phyloP scores from a whole-genome alignment of 2,113 vertebrate species.

The Rhipidura dahli region DNA sequence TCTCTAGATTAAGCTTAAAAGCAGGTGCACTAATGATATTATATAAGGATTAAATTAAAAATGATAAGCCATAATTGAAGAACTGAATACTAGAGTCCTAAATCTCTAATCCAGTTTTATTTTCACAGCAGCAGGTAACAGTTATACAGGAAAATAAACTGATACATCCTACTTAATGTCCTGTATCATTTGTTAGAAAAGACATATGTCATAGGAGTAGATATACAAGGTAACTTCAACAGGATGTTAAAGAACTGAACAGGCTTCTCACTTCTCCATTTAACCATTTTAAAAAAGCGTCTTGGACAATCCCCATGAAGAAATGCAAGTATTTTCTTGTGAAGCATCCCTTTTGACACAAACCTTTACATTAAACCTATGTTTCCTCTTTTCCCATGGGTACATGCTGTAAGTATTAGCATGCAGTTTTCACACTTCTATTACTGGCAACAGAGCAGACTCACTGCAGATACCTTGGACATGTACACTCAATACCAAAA shows the following conservation, averaged over 20 bases:
- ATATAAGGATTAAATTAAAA: background rate
- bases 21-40: background rate
- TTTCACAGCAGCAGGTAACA: background rate
- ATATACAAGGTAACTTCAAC: background rate
- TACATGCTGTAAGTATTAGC: background rate
- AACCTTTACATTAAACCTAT: background rate
- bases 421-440: background rate
- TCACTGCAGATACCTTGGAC: fast-evolving
- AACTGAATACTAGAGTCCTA: background rate
- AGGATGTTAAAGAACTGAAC: background rate
- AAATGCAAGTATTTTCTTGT: background rate
- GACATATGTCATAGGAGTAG: background rate
- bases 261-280: background rate
- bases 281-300: background rate
- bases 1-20: background rate
- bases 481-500: background rate
- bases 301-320: background rate
- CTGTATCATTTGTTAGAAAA: background rate
- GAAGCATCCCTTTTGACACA: background rate
- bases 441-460: background rate
- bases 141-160: background rate
- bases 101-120: background rate
- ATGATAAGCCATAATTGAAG: background rate
- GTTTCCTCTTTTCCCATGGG: background rate
- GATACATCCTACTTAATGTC: background rate